These are phyloP conservation scores for Chymomyza costata DNA, from an alignment of 1,140 invertebrate genomes.

Conservation along the genomic window DNA sequence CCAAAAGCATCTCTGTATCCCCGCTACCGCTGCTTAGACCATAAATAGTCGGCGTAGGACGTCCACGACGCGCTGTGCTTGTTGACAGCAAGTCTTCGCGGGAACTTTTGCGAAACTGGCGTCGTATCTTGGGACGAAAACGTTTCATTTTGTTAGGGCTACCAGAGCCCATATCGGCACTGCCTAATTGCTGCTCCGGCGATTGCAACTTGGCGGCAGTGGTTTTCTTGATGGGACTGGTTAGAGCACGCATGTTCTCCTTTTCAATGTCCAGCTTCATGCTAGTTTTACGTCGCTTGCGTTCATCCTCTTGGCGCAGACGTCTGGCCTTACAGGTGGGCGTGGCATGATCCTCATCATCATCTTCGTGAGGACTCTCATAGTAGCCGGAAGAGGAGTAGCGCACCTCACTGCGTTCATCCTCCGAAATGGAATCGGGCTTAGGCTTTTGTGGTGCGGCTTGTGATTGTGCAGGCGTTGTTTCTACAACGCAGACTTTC, in stretches of 20 bases:
- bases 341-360: constrained; percentile 45
- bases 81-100: constrained; percentile 59
- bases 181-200: constrained; percentile 47
- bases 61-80: constrained; percentile 32
- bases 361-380: constrained; percentile 85
- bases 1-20: constrained; percentile 55
- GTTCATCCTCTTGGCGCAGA: constrained; percentile 65
- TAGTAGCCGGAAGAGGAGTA: constrained; percentile 88
- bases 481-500: constrained; percentile 33
- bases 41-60: constrained; percentile 36
- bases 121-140: constrained; percentile 71
- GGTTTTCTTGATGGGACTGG: constrained; percentile 69
- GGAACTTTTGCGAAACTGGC: constrained; percentile 61
- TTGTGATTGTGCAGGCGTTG: not conserved
- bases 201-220: constrained; percentile 30
- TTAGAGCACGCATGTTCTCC: constrained; percentile 70
- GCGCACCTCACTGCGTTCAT: constrained; percentile 81
- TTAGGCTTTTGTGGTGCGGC: constrained; percentile 31
- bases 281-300: constrained; percentile 67
- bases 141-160: constrained; percentile 73
- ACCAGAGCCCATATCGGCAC: constrained; percentile 34
- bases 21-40: constrained; percentile 56
- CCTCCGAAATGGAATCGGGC: constrained; percentile 79
- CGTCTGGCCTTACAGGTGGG: constrained; percentile 44
- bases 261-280: constrained; percentile 75